These are phyloP conservation scores for Drosophila atripex DNA, from an alignment of 2,888 invertebrate species.

Conservation along the genomic window DNA sequence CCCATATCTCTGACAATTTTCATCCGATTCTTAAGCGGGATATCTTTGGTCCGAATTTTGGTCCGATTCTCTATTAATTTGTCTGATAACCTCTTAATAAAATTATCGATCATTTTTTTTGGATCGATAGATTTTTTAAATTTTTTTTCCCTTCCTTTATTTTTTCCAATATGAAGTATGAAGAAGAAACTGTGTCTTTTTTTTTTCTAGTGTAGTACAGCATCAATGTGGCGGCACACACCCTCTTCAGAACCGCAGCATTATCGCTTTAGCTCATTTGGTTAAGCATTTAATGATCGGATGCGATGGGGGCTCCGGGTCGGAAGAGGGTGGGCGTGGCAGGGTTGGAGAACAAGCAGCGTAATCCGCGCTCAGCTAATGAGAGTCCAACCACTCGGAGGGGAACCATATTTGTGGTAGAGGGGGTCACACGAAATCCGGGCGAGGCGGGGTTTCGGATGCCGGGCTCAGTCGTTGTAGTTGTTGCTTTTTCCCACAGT, in stretches of 20 bases:
- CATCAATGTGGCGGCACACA: constrained; percentile 32
- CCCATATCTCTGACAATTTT: not conserved
- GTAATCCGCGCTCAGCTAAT: constrained; percentile 66
- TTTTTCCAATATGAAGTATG: not conserved
- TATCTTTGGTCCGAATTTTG: not conserved
- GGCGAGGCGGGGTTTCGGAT: too few relatives aligned
- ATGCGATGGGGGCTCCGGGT: constrained; percentile 4
- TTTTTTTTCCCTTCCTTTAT: too few relatives aligned
- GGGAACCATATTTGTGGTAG: too few relatives aligned
- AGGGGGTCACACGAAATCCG: too few relatives aligned
- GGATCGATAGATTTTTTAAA: too few relatives aligned
- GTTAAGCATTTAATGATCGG: constrained; percentile 73
- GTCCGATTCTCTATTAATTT: not conserved
- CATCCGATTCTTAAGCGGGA: not conserved
- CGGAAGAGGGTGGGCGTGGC: constrained; percentile 33
- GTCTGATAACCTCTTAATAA: too few relatives aligned
- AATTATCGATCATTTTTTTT: too few relatives aligned
- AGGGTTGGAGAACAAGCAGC: constrained; percentile 21
- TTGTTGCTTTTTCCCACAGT: constrained; percentile 17
- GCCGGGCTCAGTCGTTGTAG: too few relatives aligned
- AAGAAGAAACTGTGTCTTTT: not conserved
- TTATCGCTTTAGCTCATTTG: constrained; percentile 57
- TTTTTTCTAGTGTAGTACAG: constrained; percentile 15
- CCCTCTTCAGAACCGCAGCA: constrained; percentile 39
- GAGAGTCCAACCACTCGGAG: constrained; percentile 57